Evolutionary conservation across 2,113 vertebrate species (phyloP).

Genomic region (Anoura caudifer): DNA sequence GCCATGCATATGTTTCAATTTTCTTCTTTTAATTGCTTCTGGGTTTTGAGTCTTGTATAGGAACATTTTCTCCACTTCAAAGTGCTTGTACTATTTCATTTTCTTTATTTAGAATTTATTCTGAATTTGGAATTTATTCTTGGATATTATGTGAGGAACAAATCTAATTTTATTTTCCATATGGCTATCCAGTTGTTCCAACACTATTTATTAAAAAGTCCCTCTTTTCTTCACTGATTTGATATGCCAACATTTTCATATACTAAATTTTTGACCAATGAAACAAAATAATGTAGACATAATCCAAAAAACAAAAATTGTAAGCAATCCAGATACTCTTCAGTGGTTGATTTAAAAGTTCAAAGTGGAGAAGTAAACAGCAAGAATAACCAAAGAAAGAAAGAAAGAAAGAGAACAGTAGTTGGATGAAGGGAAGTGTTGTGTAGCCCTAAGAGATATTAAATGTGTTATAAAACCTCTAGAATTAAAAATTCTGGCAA

Average conservation of each 20-base stretch:
- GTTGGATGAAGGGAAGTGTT: not conserved
- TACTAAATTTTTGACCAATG: not conserved
- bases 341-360: not conserved
- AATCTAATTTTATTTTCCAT: constrained; percentile 32
- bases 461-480: not conserved
- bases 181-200: constrained; percentile 15
- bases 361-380: not conserved
- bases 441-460: not conserved
- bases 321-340: not conserved
- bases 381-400: not conserved
- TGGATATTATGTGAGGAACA: not conserved
- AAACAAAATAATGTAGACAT: constrained; percentile 1
- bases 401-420: not conserved
- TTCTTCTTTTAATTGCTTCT: not conserved
- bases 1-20: not conserved
- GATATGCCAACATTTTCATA: not conserved
- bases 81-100: not conserved
- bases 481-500: not conserved
- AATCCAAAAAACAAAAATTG: not conserved
- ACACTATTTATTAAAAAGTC: not conserved
- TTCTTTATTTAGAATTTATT: constrained; percentile 28
- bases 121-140: not conserved
- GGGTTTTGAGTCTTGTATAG: not conserved
- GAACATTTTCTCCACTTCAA: not conserved
- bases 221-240: not conserved